A percentile compares a stretch with the other conserved stretches of the same genome.
Evolutionary conservation across 2,113 vertebrate genomes (phyloP).

Genomic region (Phainopepla nitens): DNA sequence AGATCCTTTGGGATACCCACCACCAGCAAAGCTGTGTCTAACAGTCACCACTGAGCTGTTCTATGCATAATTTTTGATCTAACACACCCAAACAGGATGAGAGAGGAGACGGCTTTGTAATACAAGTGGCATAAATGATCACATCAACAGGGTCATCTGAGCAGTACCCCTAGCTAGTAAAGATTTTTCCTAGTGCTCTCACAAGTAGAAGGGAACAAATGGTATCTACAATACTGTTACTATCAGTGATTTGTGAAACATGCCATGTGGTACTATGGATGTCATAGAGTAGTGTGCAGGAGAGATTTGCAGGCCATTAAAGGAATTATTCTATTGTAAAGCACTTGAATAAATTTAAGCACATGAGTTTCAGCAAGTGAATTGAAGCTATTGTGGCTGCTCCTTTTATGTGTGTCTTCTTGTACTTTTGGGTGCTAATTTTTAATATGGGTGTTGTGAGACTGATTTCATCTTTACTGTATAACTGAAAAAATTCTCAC

Average conservation of each 20-base stretch:
- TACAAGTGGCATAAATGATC: neutral
- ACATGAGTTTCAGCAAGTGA: neutral
- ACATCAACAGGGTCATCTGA: neutral
- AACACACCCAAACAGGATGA: neutral
- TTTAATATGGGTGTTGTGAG: neutral
- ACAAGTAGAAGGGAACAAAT: neutral
- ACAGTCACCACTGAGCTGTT: neutral
- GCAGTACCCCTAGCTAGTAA: neutral
- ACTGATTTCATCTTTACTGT: neutral
- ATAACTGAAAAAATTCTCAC: neutral
- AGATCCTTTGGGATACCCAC: neutral
- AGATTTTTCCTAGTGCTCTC: neutral
- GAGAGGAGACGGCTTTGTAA: neutral
- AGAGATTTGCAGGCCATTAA: neutral
- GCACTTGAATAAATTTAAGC: neutral
- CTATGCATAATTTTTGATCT: neutral
- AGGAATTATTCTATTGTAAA: neutral
- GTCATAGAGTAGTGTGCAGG: rapidly evolving
- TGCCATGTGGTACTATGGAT: neutral
- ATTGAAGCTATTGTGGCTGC: neutral
- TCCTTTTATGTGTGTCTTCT: neutral
- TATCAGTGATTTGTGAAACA: neutral
- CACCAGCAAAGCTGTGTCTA: neutral
- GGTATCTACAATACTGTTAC: neutral
- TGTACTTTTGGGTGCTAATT: neutral